A percentile compares a stretch with the other conserved stretches of the same genome.
These are phyloP conservation scores for Pseudococcus longispinus DNA, from an alignment of 2,888 invertebrate species.

Conservation along the genomic window DNA sequence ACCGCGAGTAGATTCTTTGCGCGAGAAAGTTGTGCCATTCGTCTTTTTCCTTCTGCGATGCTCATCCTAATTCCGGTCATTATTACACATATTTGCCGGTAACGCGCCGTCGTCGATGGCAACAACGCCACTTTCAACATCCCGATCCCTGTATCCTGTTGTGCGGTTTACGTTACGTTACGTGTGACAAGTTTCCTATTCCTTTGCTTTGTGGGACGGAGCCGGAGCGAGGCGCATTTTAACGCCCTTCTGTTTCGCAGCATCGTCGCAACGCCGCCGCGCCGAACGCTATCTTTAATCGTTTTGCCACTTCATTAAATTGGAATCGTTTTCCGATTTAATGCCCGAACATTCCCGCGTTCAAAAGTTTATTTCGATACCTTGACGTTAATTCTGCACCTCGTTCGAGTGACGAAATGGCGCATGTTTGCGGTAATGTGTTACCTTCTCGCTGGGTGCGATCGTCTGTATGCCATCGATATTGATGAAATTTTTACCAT, in stretches of 20 bases:
- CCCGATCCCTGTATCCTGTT: neutral
- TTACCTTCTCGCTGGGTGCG: too few species aligned
- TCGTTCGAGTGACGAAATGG: neutral
- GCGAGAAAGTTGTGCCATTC: neutral
- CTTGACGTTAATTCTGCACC: neutral
- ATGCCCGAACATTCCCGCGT: neutral
- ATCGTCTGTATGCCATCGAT: too few species aligned
- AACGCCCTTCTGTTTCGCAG: constrained; percentile 1
- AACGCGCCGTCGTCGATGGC: neutral
- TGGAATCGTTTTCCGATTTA: constrained; percentile 30
- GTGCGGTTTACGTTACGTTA: neutral
- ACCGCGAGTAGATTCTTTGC: neutral
- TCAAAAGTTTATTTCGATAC: neutral
- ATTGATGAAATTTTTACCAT: too few species aligned
- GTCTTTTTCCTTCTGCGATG: neutral
- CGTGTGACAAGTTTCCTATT: neutral
- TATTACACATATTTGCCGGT: constrained; percentile 19
- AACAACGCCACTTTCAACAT: neutral
- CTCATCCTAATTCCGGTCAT: constrained; percentile 37
- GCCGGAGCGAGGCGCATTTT: neutral
- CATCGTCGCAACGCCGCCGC: neutral
- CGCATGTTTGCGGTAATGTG: neutral
- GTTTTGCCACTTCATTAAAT: constrained; percentile 31
- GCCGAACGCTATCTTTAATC: neutral
- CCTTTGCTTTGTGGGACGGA: neutral